Base-by-base conservation (phyloP, 2,797 vertebrate genomes). In the Ataeniobius toweri region DNA sequence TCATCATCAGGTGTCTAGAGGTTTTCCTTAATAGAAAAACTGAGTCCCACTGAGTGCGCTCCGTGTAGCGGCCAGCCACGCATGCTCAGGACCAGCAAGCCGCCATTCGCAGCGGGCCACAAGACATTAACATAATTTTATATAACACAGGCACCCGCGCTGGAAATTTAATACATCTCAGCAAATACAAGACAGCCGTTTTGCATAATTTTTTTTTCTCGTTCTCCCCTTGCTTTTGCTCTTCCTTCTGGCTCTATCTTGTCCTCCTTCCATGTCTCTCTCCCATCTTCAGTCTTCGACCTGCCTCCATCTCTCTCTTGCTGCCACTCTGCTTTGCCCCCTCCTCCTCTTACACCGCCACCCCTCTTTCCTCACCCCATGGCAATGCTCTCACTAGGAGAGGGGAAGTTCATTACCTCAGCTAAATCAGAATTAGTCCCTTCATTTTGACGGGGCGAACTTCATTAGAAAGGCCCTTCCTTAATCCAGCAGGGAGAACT, bases 1-100 rank as follows among this genome's bases (percentile, higher is more conserved):
- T 99, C 97, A 99, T 99, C 98, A 98, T 99, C 97, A 98, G 97
- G 97, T 98, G 98, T 98, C 98, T 98, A 97, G 97, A 99, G 97
- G 97, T 98, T 95, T 99, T 98, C 96, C 97, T 97, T 98, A 99
- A 98, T 99, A 99, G 98, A 98, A 99, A 99, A 98, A 97, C 97
- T 96, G 97, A 97, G 96, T 98, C 98, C 98, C 97, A 98, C 97
- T 96, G 97, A 97, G 97, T 94, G 96, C 94, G 94, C 97, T 96
- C 96, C 95, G 95, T 97, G 97, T 97, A 97, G 95, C 96, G 97
- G 97, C 97, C 97, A 98, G 97, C 96, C 97, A 97, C 97, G 97
- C 97, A 97, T 96, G 97, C 97, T 97, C 96, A 96, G 96, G 96
- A 98, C 97, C 97, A 97, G 98, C 97, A 97, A 97, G 97, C 96